Percentiles rank a stretch among this genome's conserved stretches.
These are phyloP conservation scores for Leucania comma DNA, from an alignment of 2,888 invertebrate species.

Conservation along the genomic window DNA sequence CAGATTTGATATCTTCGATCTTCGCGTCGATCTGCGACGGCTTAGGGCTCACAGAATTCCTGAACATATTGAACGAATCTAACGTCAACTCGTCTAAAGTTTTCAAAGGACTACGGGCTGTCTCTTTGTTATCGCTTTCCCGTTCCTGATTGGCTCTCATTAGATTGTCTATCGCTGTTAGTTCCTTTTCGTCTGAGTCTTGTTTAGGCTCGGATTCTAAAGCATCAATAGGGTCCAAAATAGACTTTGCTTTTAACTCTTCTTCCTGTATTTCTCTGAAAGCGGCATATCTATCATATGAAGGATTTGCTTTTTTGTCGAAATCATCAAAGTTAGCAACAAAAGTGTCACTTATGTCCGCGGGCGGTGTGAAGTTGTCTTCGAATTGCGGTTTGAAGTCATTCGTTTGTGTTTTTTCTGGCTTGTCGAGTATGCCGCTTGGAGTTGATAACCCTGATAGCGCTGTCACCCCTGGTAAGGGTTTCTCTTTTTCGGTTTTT, in stretches of 20 bases:
- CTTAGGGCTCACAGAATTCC: conserved; percentile 86
- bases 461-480: conserved; percentile 51
- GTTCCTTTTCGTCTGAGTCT: conserved; percentile 83
- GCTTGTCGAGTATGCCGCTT: conserved; percentile 46
- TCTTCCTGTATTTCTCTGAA: conserved; percentile 96
- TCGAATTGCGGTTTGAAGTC: conserved; percentile 91
- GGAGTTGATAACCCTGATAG: conserved; percentile 59
- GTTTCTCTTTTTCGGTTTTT: conserved; percentile 76
- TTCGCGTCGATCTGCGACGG: conserved; percentile 85
- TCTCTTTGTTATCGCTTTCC: conserved; percentile 76
- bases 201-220: conserved; percentile 77
- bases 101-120: conserved; percentile 82
- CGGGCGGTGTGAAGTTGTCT: conserved; percentile 90
- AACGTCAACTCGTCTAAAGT: conserved; percentile 83
- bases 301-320: conserved; percentile 88
- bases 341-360: conserved; percentile 88
- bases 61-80: conserved; percentile 85
- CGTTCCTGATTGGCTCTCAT: conserved; percentile 76
- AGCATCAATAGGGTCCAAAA: conserved; percentile 78
- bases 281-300: conserved; percentile 96
- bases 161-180: conserved; percentile 79
- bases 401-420: conserved; percentile 47
- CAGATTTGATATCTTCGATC: conserved; percentile 87
- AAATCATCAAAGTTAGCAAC: conserved; percentile 93
- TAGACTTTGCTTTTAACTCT: conserved; percentile 90